phyloP scores from a whole-genome alignment of 2,797 vertebrate genomes.

The Sebastes matsubarae region DNA sequence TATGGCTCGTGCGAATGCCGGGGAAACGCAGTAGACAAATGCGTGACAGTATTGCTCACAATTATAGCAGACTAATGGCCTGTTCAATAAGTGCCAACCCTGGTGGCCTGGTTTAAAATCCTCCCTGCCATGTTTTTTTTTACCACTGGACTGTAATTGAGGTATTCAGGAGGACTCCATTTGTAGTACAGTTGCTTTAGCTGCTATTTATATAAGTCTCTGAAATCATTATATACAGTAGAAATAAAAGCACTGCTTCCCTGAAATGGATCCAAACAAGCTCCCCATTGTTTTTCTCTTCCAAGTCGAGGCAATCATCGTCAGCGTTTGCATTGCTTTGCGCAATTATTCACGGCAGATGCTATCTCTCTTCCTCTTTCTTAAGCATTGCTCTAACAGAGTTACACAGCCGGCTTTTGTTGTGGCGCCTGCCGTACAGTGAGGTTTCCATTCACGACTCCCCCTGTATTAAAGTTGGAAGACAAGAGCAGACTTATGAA shows the following conservation, averaged over 20 bases:
- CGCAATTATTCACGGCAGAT: conserved; percentile 67
- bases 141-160: conserved; percentile 42
- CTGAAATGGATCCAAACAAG: conserved; percentile 30
- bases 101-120: conserved; percentile 54
- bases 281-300: conserved; percentile 42
- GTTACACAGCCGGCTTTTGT: conserved; percentile 39
- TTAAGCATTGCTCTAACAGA: conserved; percentile 19
- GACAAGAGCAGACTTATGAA: conserved; percentile 40
- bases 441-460: conserved; percentile 21
- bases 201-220: not conserved
- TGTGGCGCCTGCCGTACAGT: conserved; percentile 18
- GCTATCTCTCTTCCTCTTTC: conserved; percentile 50
- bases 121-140: conserved; percentile 33
- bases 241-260: conserved; percentile 9
- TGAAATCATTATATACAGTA: conserved; percentile 15
- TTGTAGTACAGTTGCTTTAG: conserved; percentile 19
- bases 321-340: conserved; percentile 23
- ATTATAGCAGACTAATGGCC: conserved; percentile 74
- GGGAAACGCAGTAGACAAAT: conserved; percentile 66
- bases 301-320: conserved; percentile 12
- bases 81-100: conserved; percentile 59
- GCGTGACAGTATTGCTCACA: conserved; percentile 71
- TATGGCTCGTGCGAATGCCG: conserved; percentile 63
- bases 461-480: conserved; percentile 24
- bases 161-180: conserved; percentile 20